These are phyloP conservation scores for Drosophila parabipectinata DNA, from an alignment of 1,140 invertebrate genomes.

Conservation along the genomic window DNA sequence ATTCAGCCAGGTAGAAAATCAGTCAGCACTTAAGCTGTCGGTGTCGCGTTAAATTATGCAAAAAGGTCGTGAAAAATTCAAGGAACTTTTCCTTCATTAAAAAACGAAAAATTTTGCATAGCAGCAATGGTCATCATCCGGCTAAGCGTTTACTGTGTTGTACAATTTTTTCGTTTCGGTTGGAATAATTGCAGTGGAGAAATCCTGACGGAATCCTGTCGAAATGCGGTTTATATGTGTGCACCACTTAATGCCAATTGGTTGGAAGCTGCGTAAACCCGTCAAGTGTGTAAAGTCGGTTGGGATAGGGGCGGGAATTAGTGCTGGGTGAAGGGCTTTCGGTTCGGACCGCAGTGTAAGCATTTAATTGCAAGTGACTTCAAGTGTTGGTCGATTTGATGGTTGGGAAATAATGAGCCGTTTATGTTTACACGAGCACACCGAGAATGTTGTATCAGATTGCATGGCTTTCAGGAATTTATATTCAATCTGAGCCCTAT, in stretches of 20 bases:
- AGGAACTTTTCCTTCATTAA: constrained; percentile 57
- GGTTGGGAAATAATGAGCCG: constrained; percentile 45
- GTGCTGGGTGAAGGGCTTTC: background rate
- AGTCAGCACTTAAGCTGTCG: constrained; percentile 53
- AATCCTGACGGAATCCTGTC: background rate
- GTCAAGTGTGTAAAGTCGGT: constrained; percentile 23
- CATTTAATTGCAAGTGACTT: constrained; percentile 60
- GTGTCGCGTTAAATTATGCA: constrained; percentile 71
- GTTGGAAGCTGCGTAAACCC: constrained; percentile 59
- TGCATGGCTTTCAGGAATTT: constrained; percentile 29
- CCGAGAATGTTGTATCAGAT: constrained; percentile 6
- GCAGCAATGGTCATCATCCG: constrained; percentile 46
- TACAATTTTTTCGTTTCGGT: constrained; percentile 14
- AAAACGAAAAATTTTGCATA: constrained; percentile 20
- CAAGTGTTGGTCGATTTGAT: constrained; percentile 33
- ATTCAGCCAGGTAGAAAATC: constrained; percentile 62
- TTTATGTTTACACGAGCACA: constrained; percentile 25
- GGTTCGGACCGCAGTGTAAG: constrained; percentile 23
- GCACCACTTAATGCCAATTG: constrained; percentile 66
- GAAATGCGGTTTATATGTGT: constrained; percentile 35
- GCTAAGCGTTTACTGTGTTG: constrained; percentile 32
- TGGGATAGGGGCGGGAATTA: background rate
- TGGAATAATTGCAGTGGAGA: constrained; percentile 31
- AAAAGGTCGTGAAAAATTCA: constrained; percentile 22
- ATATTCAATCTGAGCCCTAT: constrained; percentile 9